These are phyloP conservation scores for Slavum lentiscoides DNA, from an alignment of 2,888 invertebrate genomes.

Conservation along the genomic window DNA sequence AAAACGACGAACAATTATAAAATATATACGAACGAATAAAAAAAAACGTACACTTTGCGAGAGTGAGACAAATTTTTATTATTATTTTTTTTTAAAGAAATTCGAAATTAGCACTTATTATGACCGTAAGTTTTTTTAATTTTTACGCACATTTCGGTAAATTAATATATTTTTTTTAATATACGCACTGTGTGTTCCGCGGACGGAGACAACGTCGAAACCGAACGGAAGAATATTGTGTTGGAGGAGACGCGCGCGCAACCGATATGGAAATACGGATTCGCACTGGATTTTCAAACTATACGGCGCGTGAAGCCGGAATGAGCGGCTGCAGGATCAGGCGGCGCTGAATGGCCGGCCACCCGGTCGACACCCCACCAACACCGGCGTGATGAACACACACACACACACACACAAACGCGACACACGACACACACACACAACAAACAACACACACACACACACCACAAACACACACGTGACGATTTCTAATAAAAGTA, in stretches of 20 bases:
- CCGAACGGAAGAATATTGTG: constrained; percentile 15
- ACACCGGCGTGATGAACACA: not conserved
- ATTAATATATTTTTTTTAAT: too few relatives aligned
- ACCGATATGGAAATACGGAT: constrained; percentile 39
- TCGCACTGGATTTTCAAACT: constrained; percentile 52
- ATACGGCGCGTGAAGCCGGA: constrained; percentile 48
- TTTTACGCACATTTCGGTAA: too few relatives aligned
- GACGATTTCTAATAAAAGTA: constrained; percentile 46
- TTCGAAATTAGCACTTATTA: too few relatives aligned
- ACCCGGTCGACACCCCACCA: constrained; percentile 52
- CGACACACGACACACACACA: too few relatives aligned
- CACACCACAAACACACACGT: constrained; percentile 28
- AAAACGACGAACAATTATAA: too few relatives aligned
- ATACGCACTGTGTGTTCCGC: not conserved
- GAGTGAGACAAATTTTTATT: too few relatives aligned
- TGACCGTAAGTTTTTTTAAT: not conserved
- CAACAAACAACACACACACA: too few relatives aligned
- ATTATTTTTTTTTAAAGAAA: too few relatives aligned
- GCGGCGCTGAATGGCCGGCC: constrained; percentile 41
- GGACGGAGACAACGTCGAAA: not conserved
- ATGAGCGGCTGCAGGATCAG: constrained; percentile 38
- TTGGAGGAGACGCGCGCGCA: constrained; percentile 2
- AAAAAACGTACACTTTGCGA: too few relatives aligned
- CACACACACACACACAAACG: too few relatives aligned
- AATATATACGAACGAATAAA: too few relatives aligned